phyloP scores from a whole-genome alignment of 2,888 invertebrate genomes.

The Drosophila incognita region DNA sequence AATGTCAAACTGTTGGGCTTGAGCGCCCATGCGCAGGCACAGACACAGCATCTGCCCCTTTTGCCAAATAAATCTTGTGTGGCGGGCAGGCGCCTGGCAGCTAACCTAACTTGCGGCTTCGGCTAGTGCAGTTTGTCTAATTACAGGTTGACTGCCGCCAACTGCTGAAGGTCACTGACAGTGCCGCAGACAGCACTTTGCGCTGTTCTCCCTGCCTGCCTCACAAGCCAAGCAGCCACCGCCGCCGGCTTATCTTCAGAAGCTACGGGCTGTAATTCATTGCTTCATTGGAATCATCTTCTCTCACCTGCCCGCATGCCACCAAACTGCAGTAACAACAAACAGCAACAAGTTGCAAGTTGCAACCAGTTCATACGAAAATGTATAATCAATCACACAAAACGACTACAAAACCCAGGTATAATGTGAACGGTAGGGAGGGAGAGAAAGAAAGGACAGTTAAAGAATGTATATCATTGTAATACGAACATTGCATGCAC shows the following conservation, averaged over 20 bases:
- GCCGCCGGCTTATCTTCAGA: constrained; percentile 70
- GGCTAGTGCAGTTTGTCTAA: constrained; percentile 64
- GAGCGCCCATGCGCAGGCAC: constrained; percentile 2
- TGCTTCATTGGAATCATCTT: constrained; percentile 54
- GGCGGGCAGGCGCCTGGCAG: constrained; percentile 45
- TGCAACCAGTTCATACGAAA: constrained; percentile 75
- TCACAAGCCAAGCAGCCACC: constrained; percentile 4
- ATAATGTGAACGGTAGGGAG: neutral
- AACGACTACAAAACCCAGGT: constrained; percentile 51
- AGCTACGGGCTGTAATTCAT: constrained; percentile 61
- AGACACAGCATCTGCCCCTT: constrained; percentile 2
- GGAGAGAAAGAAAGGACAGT: constrained; percentile 2
- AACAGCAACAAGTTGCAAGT: constrained; percentile 41
- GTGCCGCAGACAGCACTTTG: constrained; percentile 45
- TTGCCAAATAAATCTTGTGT: constrained; percentile 50
- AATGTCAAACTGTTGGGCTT: constrained; percentile 74
- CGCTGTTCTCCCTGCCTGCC: constrained; percentile 24
- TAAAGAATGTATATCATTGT: neutral
- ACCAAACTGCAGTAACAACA: constrained; percentile 1
- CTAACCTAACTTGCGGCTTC: constrained; percentile 47
- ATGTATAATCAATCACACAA: constrained; percentile 77
- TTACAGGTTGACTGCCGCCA: constrained; percentile 57
- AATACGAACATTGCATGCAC: constrained; percentile 39
- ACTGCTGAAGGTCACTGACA: constrained; percentile 63
- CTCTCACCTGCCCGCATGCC: constrained; percentile 63